phyloP scores from a whole-genome alignment of 64 coral and sea anemone genomes.

The Anthopleura sola region DNA sequence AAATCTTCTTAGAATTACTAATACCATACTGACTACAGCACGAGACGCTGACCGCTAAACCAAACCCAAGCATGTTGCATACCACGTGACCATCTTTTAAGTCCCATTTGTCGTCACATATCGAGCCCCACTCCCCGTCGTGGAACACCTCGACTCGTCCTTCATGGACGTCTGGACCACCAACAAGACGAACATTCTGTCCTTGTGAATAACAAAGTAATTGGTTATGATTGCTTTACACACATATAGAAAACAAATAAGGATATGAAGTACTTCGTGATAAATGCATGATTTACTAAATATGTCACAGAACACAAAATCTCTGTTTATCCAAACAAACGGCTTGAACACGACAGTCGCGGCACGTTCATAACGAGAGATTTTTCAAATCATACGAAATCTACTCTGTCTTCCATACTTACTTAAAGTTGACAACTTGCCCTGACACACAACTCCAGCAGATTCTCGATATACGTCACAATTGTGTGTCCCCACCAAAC shows the following conservation, averaged over 20 bases:
- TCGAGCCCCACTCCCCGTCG: conserved; percentile 53
- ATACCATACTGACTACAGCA: conserved; percentile 22
- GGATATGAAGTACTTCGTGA: too few species aligned
- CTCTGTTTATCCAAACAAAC: too few species aligned
- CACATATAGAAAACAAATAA: too few species aligned
- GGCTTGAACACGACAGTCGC: too few species aligned
- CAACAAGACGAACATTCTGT: conserved; percentile 14
- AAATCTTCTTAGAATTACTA: conserved; percentile 15
- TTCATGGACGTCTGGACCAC: conserved; percentile 24
- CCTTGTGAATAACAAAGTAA: not conserved
- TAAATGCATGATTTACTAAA: too few species aligned
- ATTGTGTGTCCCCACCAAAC: not conserved
- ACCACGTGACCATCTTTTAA: conserved; percentile 43
- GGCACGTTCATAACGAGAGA: too few species aligned
- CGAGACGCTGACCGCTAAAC: not conserved
- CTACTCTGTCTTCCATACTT: not conserved
- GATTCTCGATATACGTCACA: conserved; percentile 6
- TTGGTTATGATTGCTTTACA: too few species aligned
- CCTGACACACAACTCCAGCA: conserved; percentile 2
- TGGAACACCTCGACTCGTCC: conserved; percentile 60
- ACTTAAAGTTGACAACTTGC: not conserved
- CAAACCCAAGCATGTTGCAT: conserved; percentile 61
- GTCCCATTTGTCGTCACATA: conserved; percentile 51
- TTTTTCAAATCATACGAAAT: not conserved
- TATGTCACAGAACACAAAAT: too few species aligned